Conservation (phyloP, 1,140 invertebrate genomes). For the Saccostrea cuccullata region DNA sequence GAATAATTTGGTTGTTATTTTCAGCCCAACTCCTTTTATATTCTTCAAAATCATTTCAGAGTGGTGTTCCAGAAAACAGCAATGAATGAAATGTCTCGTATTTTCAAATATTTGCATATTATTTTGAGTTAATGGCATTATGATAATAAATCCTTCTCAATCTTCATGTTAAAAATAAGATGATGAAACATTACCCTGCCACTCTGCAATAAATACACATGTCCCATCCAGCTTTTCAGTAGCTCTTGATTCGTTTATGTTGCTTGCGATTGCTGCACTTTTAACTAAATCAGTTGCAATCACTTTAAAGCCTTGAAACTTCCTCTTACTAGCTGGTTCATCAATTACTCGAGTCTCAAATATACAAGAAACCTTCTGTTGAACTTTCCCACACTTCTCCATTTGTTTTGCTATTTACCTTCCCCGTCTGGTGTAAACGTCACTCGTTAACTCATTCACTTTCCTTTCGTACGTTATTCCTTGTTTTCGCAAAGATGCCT, state of each 20-base stretch:
- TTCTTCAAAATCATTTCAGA: too few species aligned
- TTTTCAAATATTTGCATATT: too few species aligned
- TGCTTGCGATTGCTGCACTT: constrained; percentile 54
- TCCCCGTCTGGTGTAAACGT: neutral
- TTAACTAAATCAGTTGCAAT: constrained; percentile 68
- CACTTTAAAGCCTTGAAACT: constrained; percentile 70
- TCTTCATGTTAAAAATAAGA: neutral
- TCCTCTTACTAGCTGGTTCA: constrained; percentile 68
- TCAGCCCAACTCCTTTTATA: too few species aligned
- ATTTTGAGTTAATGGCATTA: too few species aligned
- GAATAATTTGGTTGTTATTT: too few species aligned
- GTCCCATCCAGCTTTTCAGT: constrained; percentile 77
- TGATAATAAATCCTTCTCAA: neutral
- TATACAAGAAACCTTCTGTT: constrained; percentile 73
- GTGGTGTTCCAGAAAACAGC: too few species aligned
- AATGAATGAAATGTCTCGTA: too few species aligned
- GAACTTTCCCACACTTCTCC: constrained; percentile 65
- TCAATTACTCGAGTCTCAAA: constrained; percentile 69
- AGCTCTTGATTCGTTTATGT: constrained; percentile 57
- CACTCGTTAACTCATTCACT: neutral
- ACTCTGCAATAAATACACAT: constrained; percentile 69
- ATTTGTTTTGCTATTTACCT: constrained; percentile 17
- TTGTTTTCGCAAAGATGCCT: too few species aligned
- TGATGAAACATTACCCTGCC: constrained; percentile 61
- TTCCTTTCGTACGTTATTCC: neutral